Conservation (phyloP, 2,888 invertebrate species). For the Drosophila falleni region DNA sequence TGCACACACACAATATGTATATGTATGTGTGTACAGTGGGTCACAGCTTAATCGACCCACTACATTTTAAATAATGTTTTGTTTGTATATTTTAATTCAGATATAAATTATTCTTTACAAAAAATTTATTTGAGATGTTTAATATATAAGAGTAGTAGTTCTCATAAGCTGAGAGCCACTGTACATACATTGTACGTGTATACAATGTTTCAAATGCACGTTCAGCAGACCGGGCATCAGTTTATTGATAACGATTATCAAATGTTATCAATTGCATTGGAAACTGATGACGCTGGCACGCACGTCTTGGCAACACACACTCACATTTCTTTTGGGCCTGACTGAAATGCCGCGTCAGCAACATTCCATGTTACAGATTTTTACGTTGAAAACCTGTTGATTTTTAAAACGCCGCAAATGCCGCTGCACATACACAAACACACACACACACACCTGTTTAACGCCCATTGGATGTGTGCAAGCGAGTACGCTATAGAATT, state of each 20-base stretch:
- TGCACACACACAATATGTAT: not conserved
- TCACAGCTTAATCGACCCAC: too few relatives aligned
- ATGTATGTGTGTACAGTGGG: not conserved
- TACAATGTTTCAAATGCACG: conserved; percentile 24
- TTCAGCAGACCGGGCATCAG: not conserved
- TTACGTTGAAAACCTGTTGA: conserved; percentile 71
- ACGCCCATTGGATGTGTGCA: conserved; percentile 14
- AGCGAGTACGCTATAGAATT: conserved; percentile 41
- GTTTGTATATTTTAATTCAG: too few relatives aligned
- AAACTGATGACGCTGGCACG: conserved; percentile 53
- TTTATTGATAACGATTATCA: conserved; percentile 35
- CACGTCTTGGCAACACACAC: conserved; percentile 26
- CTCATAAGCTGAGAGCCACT: too few relatives aligned
- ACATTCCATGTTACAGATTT: conserved; percentile 45
- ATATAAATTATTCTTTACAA: too few relatives aligned
- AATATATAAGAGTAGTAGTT: too few relatives aligned
- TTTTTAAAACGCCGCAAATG: conserved; percentile 39
- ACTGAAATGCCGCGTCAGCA: conserved; percentile 59
- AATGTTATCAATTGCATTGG: conserved; percentile 34
- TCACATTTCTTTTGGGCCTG: conserved; percentile 18
- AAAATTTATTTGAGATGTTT: too few relatives aligned
- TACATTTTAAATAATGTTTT: too few relatives aligned
- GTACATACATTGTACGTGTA: conserved; percentile 6
- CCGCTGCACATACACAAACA: conserved; percentile 1
- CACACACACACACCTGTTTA: conserved; percentile 37